Evolutionary conservation across 2,797 vertebrate species (phyloP), one percentile per base, ranked within the genome.

Genomic region (Menidia menidia): DNA sequence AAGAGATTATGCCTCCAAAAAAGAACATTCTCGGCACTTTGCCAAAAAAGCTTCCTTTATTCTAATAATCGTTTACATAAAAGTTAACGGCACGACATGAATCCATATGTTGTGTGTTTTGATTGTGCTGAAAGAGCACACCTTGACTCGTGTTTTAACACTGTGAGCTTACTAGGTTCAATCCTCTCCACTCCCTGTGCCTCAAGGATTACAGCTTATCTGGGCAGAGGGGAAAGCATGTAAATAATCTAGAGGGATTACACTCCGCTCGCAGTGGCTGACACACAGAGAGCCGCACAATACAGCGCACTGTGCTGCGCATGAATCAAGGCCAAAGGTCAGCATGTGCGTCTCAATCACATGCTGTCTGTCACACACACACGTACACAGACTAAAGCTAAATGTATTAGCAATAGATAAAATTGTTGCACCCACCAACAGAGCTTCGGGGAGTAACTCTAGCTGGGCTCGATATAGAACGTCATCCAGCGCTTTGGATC

Each of bases 401-500:
- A 30, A 56, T n/a, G 50, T 48, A 54, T 52, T 32, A 19, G 9
- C 12, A 39, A 41, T 5, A 66, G 15, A 53, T 47, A 50, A 68
- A 68, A 30, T 18, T 25, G 64, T 33, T 69, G 71, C 11, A 96
- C 96, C 61, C 93, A 99, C 98, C 97, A 99, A 90, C n/a, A 99
- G 88, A 75, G 97, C 97, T 87, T 99, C 98, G 66, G 98, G 97
- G 87, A 96, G 97, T 56, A 99, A 90, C 63, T 99, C 98, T 62
- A 99, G 90, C 88, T 98, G 97, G 50, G 98, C 96, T 89, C 98
- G 94, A 74, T 99, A 99, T 66, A 98, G 89, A 85, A 99, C 89
- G 2, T 99, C 98, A 86, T 99, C 98, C 93, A 99, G 90, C 25
- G 98, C 97, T 94, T 95, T 98, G 78, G 96, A 96, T 87, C 96